These are phyloP conservation scores for Babyrousa celebensis DNA, from an alignment of 2,797 vertebrate species.

Conservation along the genomic window DNA sequence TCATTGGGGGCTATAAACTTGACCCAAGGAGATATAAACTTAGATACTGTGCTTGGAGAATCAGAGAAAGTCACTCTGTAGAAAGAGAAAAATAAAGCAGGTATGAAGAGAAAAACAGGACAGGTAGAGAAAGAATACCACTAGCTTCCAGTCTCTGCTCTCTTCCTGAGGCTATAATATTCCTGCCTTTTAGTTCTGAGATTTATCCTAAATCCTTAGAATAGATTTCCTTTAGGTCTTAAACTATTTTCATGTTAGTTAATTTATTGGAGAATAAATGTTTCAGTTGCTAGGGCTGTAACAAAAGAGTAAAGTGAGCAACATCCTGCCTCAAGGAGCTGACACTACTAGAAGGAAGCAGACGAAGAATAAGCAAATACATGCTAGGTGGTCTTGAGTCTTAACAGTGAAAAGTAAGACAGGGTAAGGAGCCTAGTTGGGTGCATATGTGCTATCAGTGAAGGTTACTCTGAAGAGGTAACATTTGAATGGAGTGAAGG, in stretches of 20 bases:
- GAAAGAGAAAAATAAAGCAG: constrained; percentile 11
- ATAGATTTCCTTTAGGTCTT: constrained; percentile 25
- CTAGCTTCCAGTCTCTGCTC: background rate
- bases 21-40: background rate
- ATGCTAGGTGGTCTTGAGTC: background rate
- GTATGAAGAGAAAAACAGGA: background rate
- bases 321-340: background rate
- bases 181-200: background rate
- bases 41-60: background rate
- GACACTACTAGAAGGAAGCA: background rate
- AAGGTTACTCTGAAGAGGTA: background rate
- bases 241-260: constrained; percentile 46
- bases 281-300: background rate
- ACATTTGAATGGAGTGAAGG: background rate
- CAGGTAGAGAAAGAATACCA: background rate
- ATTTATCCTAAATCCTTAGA: constrained; percentile 12
- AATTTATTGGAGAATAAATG: background rate
- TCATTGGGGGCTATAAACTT: background rate
- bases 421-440: no score
- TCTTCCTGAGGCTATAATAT: background rate
- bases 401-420: background rate
- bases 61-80: constrained; percentile 30
- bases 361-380: background rate
- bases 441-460: background rate
- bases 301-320: background rate